phyloP scores from a whole-genome alignment of 2,113 vertebrate species.

The Chauna torquata region DNA sequence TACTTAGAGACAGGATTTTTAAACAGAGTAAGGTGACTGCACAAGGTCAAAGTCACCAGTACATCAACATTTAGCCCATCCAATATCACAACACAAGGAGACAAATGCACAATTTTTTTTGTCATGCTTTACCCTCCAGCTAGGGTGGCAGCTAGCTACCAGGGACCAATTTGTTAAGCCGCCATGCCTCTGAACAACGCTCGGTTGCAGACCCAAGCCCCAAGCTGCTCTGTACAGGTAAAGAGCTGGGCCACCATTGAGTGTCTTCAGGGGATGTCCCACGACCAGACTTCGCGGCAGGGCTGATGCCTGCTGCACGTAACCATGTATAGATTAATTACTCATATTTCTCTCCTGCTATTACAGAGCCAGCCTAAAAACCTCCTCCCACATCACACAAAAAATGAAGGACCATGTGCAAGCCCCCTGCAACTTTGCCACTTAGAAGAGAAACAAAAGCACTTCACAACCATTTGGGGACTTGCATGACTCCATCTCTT shows the following conservation, averaged over 20 bases:
- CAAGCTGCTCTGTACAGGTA: rapidly evolving
- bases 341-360: background rate
- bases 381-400: background rate
- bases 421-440: background rate
- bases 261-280: too few species aligned
- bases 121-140: background rate
- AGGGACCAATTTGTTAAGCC: background rate
- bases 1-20: background rate
- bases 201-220: background rate
- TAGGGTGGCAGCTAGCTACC: background rate
- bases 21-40: background rate
- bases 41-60: too few species aligned
- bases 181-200: background rate
- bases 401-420: background rate
- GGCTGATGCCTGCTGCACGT: background rate
- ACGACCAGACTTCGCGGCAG: rapidly evolving
- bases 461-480: rapidly evolving
- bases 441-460: background rate
- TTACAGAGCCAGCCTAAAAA: background rate
- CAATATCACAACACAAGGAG: background rate
- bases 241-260: rapidly evolving
- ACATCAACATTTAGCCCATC: background rate
- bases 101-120: background rate
- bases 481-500: background rate
- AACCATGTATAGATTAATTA: background rate